Evolutionary conservation across 2,888 invertebrate genomes (phyloP), one percentile per base, ranked within the genome.

Genomic region (Homarus gammarus): DNA sequence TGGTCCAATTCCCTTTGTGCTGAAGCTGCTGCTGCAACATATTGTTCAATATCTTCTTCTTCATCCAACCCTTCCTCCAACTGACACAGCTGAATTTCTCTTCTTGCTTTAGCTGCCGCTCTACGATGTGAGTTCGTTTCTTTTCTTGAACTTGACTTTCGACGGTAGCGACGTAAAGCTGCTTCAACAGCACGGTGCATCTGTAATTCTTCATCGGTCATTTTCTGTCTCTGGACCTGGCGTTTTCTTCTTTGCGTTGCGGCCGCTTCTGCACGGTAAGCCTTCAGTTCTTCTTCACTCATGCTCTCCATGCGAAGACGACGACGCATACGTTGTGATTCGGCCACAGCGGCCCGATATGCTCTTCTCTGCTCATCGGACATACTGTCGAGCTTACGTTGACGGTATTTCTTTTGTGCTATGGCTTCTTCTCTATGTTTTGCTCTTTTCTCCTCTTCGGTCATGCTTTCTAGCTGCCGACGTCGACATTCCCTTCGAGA

Each of bases 201-300:
- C 38, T 68, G 51, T 44, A 87, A 31, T 51, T 87, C 87, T 8
- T 81, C 68, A 10, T 82, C 82, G 15, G 40, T 72, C 87, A 87
- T 87, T 10, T 64, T 51, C 44, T 87, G 78, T 44, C 82, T 70
- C 44, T 87, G 81, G n/a, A 40, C 27, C 5, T 75, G 72, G 33
- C 87, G 73, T 72, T 87, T 87, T 73, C 72, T 72, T 64, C 87
- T 81, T 40, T 87, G 87, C 36, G 72, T 36, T 36, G 87, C 75
- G 33, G 87, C 87, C 61, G 87, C 87, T 64, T 70, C 72, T 61
- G 87, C 87, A n/a, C 87, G 70, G 36, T 73, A n/a, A 27, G 56
- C 49, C 70, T 51, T 64, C 12, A 64, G 40, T 36, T 87, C 87
- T 40, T 89, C 88, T 12, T 89, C 88, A n/a, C 51, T 31, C 88